Base-by-base conservation (phyloP, 2,797 vertebrate species). In the Rhinichthys osculus region DNA sequence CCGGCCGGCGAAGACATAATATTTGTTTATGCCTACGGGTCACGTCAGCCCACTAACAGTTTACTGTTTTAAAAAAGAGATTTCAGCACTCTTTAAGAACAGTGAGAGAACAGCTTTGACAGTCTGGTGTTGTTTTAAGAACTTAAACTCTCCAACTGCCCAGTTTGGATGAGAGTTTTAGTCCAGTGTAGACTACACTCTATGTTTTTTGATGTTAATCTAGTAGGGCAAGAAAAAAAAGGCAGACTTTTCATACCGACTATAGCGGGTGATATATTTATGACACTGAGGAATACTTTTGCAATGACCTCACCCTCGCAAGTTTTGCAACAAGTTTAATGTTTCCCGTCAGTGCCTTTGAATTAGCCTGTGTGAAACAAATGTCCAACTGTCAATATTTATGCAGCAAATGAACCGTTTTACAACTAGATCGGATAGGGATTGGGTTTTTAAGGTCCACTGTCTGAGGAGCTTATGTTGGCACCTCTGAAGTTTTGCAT, bases 21-120 rank as follows among this genome's bases (percentile, higher is more conserved):
- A 89, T 91, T 91, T 84, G 81, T 87, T 89, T 89, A 85, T 85
- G 69, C 78, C 78, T 82, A 90, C 2, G 35, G 86, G 82, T 90
- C 88, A 89, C 44, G 8, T 86, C 86, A 85, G 70, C 84, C 86
- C 71, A 73, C 27, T 85, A 78, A 80, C 81, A 79, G 85, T 89
- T 88, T 87, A 88, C 72, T 52, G n/a, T 79, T 85, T 86, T 74
- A 79, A 84, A 88, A 82, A 64, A 33, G 33, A 87, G 57, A 76
- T 86, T 87, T 90, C 85, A 86, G 70, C 89, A 87, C 85, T 74
- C 80, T 78, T 38, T 83, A 70, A 16, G 81, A 80, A 72, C 77
- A 42, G 74, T 7, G 70, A 83, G 78, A 81, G 52, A 87, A 64
- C 47, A 9, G 50, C 77, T 73, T 81, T 90, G 90, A 88, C 90